Evolutionary conservation across 2,888 invertebrate genomes (phyloP).

Genomic region (Ornithoptera alexandrae): DNA sequence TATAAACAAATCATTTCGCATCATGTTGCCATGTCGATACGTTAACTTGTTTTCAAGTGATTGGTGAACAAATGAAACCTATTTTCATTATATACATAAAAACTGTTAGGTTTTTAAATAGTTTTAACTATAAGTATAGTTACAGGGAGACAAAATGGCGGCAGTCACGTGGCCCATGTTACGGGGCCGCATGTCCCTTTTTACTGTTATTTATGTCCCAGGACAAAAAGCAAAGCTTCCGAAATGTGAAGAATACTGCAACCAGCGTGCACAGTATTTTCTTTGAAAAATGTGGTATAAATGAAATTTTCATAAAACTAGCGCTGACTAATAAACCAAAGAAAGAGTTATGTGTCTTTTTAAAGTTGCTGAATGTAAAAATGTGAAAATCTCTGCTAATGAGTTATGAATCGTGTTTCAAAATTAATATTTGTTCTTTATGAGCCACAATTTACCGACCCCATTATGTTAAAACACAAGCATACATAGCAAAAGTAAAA

Average conservation of each 20-base stretch:
- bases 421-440: neutral
- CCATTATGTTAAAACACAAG: too few relatives aligned
- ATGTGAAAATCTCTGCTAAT: too few relatives aligned
- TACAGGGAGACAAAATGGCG: constrained; percentile 7
- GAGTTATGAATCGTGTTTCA: neutral
- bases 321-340: neutral
- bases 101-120: neutral
- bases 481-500: too few relatives aligned
- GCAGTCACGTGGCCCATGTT: constrained; percentile 16
- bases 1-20: too few relatives aligned
- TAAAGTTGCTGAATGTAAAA: neutral
- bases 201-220: constrained; percentile 24
- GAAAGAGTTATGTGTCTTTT: neutral
- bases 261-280: constrained; percentile 10
- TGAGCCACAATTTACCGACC: neutral
- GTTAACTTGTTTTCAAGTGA: too few relatives aligned
- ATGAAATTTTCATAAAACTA: constrained; percentile 20
- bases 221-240: constrained; percentile 23
- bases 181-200: constrained; percentile 23
- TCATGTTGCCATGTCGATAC: too few relatives aligned
- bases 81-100: too few relatives aligned
- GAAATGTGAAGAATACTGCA: constrained; percentile 23
- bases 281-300: constrained; percentile 18
- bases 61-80: too few relatives aligned
- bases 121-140: constrained; percentile 8